Base-by-base conservation (phyloP, 2,797 vertebrate genomes). In the Scleropages formosus region DNA sequence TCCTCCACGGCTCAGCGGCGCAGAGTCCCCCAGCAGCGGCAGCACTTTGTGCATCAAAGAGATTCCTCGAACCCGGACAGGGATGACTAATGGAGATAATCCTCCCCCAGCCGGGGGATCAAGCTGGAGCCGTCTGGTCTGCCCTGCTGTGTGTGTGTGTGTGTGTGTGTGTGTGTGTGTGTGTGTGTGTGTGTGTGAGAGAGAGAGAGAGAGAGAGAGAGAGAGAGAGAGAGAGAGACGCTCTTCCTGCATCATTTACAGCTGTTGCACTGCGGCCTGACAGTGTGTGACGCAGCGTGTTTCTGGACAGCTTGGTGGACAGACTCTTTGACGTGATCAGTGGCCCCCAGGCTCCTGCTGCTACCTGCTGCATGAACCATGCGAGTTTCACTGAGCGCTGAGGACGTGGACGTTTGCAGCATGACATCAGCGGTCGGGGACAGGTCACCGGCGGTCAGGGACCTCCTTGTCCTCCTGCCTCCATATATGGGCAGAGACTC, bases 401-500 rank as follows among this genome's bases (percentile, higher is more conserved):
- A 16, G 9, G 62, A 44, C 31, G 58, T 75, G 39, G 64, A 61
- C 26, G 13, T 8, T 77, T 53, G 74, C n/a, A 67, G 62, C 64
- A 65, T 62, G 73, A 61, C 74, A 24, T 71, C 68, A 71, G 24
- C 8, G 13, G 31, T 39, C n/a, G n/a, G n/a, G n/a, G n/a, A n/a
- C n/a, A n/a, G n/a, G n/a, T n/a, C n/a, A 6, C 2, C 6, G 31
- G 39, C 31, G 2, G 6, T 39, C n/a, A n/a, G 31, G 31, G 31
- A 39, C 60, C 66, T 78, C 53, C 53, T 58, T 6, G 13, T 11
- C 18, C 53, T 13, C 67, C 51, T 59, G 20, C 39, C 7, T 65
- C 69, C 61, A 70, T 24, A 61, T 74, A 74, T 49, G 59, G 60
- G 75, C 74, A 73, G 11, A 53, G 84, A 4, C 56, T 79, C 90